Evolutionary conservation across 2,797 vertebrate genomes (phyloP).

Genomic region (Leuciscus waleckii): DNA sequence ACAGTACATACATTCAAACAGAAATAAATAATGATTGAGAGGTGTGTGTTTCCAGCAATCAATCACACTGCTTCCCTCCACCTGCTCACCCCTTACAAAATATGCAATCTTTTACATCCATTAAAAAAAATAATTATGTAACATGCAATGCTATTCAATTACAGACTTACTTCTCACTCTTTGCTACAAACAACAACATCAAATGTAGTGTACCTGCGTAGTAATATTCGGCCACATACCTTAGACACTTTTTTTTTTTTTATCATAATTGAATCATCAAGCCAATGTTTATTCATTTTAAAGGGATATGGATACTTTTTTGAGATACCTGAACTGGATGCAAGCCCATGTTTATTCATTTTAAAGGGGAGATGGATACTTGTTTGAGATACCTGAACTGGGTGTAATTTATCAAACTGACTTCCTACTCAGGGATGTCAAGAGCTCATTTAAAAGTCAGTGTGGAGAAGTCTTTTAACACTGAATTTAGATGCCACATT

Average conservation of each 20-base stretch:
- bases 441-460: conserved; percentile 40
- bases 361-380: conserved; percentile 26
- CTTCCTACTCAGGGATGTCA: conserved; percentile 46
- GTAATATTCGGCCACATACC: not conserved
- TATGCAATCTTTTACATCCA: not conserved
- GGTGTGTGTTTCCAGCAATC: conserved; percentile 84
- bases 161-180: not conserved
- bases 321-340: conserved; percentile 54
- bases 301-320: conserved; percentile 25
- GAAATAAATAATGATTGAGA: conserved; percentile 72
- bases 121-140: conserved; percentile 63
- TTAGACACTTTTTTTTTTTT: not conserved
- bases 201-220: not conserved
- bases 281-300: not conserved
- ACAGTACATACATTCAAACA: not conserved
- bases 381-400: conserved; percentile 49
- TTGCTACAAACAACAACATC: not conserved
- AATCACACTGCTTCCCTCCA: not conserved
- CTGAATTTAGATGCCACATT: conserved; percentile 50
- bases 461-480: conserved; percentile 30
- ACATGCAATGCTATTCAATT: not conserved
- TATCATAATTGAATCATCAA: not conserved
- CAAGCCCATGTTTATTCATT: not conserved
- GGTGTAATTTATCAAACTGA: conserved; percentile 49
- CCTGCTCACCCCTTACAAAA: not conserved